Evolutionary conservation across 2,113 vertebrate genomes (phyloP).

Genomic region (Loxodonta africana): DNA sequence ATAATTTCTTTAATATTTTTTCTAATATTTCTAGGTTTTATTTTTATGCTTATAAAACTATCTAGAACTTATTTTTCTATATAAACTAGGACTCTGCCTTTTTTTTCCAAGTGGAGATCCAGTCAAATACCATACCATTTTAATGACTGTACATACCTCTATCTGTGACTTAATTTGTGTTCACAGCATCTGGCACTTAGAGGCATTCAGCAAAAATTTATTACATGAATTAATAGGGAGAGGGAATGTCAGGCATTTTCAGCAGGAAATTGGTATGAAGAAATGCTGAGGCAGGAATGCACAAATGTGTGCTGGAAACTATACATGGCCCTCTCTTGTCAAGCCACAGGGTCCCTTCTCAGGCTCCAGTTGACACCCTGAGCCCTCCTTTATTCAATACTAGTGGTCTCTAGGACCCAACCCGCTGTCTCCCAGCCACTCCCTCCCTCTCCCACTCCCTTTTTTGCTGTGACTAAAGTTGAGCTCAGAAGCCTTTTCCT

Average conservation of each 20-base stretch:
- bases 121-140: constrained; percentile 19
- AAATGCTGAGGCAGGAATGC: constrained; percentile 65
- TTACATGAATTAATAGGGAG: not conserved
- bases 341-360: constrained; percentile 10
- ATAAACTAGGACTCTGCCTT: not conserved
- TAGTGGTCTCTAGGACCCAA: not conserved
- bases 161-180: not conserved
- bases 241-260: constrained; percentile 73
- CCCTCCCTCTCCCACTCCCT: not conserved
- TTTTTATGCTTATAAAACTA: not conserved
- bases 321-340: not conserved
- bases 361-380: not conserved
- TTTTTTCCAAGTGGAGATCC: not conserved
- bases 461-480: constrained; percentile 22
- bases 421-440: not conserved
- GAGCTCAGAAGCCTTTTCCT: not conserved
- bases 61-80: constrained; percentile 58
- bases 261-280: constrained; percentile 54
- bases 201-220: constrained; percentile 36
- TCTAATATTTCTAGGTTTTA: constrained; percentile 19
- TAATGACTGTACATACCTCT: not conserved
- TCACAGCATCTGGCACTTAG: constrained; percentile 38
- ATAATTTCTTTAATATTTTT: constrained; percentile 28
- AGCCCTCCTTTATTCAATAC: not conserved
- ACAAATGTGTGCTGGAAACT: constrained; percentile 55